A percentile compares a stretch with the other conserved stretches of the same genome.
Conservation (phyloP, 2,797 vertebrate species). For the Oophaga sylvatica region DNA sequence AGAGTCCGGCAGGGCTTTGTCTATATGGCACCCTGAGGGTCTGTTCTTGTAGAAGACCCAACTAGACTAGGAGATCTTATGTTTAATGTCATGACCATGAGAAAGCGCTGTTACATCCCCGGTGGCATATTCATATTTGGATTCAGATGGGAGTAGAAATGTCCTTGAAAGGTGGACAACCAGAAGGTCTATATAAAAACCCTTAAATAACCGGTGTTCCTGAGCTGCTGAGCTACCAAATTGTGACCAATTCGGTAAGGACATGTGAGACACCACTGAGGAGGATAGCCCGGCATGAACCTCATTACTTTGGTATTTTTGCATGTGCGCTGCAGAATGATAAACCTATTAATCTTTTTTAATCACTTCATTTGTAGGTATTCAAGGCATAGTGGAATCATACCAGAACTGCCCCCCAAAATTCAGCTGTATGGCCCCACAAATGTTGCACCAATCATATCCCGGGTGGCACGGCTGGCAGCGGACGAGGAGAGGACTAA, state of each 20-base stretch:
- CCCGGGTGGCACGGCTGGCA: slow-evolving; percentile 86
- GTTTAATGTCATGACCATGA: too few species aligned
- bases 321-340: background rate
- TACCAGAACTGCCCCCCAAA: slow-evolving; percentile 93
- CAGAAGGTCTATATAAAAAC: background rate
- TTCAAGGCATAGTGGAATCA: slow-evolving; percentile 94
- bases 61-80: background rate
- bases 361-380: slow-evolving; percentile 71
- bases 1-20: too few species aligned
- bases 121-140: too few species aligned
- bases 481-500: slow-evolving; percentile 84
- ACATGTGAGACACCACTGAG: background rate
- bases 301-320: background rate
- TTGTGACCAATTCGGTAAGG: background rate
- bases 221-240: background rate
- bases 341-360: background rate
- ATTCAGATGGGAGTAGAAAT: background rate
- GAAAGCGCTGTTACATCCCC: too few species aligned
- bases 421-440: slow-evolving; percentile 96
- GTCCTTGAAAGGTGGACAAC: background rate
- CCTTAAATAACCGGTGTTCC: background rate
- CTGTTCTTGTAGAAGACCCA: background rate
- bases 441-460: slow-evolving; percentile 94
- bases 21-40: background rate
- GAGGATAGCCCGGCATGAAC: background rate